Evolutionary conservation across 1,140 invertebrate species (phyloP).

Genomic region (Euborellia annulipes): DNA sequence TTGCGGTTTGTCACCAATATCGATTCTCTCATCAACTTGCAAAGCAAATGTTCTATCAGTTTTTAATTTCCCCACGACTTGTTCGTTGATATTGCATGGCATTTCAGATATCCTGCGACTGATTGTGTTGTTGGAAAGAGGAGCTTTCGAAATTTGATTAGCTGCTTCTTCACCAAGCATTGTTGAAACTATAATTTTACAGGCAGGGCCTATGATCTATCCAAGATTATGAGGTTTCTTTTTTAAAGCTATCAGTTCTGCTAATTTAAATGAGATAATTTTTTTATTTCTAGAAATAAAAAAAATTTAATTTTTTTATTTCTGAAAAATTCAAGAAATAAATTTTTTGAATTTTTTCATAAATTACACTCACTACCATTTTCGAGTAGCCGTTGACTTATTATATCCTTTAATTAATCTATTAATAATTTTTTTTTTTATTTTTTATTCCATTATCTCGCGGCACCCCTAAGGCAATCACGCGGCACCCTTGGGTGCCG

Average conservation of each 20-base stretch:
- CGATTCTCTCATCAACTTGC: neutral
- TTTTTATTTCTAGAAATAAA: too few relatives aligned
- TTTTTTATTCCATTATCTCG: too few relatives aligned
- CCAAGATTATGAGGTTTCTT: neutral
- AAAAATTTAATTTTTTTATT: too few relatives aligned
- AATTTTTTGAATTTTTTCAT: too few relatives aligned
- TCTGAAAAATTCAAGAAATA: too few relatives aligned
- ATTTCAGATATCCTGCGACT: neutral
- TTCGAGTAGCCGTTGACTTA: too few relatives aligned
- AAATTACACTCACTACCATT: too few relatives aligned
- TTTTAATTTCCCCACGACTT: neutral
- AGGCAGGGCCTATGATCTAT: neutral
- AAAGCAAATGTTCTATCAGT: slow-evolving; percentile 1
- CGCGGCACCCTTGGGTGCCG: too few relatives aligned
- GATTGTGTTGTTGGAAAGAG: slow-evolving; percentile 3
- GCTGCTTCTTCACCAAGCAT: neutral
- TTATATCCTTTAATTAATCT: too few relatives aligned
- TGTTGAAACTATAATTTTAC: neutral
- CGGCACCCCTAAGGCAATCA: too few relatives aligned
- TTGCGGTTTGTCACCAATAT: neutral
- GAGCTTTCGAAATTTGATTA: slow-evolving; percentile 2
- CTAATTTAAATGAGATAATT: slow-evolving; percentile 3
- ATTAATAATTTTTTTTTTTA: too few relatives aligned
- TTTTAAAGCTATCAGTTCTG: neutral
- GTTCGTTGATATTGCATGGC: neutral